These are phyloP conservation scores for Notodromas monacha DNA, from an alignment of 2,888 invertebrate species.

Conservation along the genomic window DNA sequence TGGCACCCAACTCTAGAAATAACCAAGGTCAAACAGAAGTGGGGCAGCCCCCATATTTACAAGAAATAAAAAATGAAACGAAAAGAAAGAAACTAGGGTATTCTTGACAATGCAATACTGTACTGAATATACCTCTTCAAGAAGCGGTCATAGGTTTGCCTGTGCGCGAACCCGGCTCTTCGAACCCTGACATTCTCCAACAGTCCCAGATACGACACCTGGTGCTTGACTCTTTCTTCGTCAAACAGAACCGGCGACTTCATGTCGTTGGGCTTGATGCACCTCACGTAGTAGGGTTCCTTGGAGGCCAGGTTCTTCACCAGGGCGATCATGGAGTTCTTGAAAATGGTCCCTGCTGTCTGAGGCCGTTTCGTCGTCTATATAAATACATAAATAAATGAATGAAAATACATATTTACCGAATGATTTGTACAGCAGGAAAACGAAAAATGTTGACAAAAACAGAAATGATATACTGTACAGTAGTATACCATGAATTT, in stretches of 20 bases:
- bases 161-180: slow-evolving; percentile 82
- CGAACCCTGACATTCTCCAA: slow-evolving; percentile 82
- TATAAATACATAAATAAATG: too few species aligned
- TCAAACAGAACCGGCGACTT: slow-evolving; percentile 63
- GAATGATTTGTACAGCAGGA: too few species aligned
- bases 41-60: too few species aligned
- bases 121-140: slow-evolving; percentile 28
- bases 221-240: slow-evolving; percentile 29
- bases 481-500: too few species aligned
- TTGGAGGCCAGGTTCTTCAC: slow-evolving; percentile 60
- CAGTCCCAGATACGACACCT: slow-evolving; percentile 41
- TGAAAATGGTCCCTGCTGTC: slow-evolving; percentile 76
- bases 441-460: too few species aligned
- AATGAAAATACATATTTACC: too few species aligned
- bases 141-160: slow-evolving; percentile 73
- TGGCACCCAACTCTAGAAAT: too few species aligned
- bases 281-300: slow-evolving; percentile 84
- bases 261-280: slow-evolving; percentile 81
- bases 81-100: slow-evolving; percentile 5
- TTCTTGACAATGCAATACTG: not conserved
- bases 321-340: slow-evolving; percentile 65
- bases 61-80: too few species aligned
- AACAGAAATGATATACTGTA: too few species aligned
- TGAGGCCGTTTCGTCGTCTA: slow-evolving; percentile 74
- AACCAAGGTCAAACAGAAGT: too few species aligned